Evolutionary conservation across 2,113 vertebrate species (phyloP), one percentile per base, ranked within the genome.

Genomic region (Corythornis vintsioides): DNA sequence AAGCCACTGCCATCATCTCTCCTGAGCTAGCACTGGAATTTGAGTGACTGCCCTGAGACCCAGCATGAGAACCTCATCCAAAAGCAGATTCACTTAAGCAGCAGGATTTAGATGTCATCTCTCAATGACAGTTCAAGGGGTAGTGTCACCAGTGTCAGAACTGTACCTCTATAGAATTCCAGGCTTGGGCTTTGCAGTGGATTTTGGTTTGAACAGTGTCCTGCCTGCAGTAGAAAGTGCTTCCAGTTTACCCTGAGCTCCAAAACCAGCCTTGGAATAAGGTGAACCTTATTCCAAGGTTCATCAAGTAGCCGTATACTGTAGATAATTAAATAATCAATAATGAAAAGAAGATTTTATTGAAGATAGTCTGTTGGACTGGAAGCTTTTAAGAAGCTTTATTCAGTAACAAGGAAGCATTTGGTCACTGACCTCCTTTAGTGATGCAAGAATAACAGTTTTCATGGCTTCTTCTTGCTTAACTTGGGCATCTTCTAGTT

Each of bases 391-490:
- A 78, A 48, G 40, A 82, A 70, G 9, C 10, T 81, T 55, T 17
- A 72, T 60, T 52, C 35, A 35, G 28, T 56, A 60, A 73, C 33
- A 59, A 65, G 26, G 45, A 63, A 65, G 8, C 53, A 77, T 67
- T 82, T 71, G 40, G 11, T 42, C 57, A 87, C 93, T 89, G 29
- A 98, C 98, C 97, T 99, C 98, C 96, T 97, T 98, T 50, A 98
- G 63, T 48, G 97, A 97, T 56, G 97, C 96, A 94, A 98, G 97
- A 72, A 98, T 56, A 15, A 97, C 91, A 13, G 94, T 92, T 94
- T 99, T 99, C 24, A 93, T 63, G 31, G 67, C 89, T 91, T 95
- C 97, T 95, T 99, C 98, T 88, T 97, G 97, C 79, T 98, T 98
- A 81, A 98, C 95, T 93, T 98, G 98, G 15, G 95, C 95, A n/a